Evolutionary conservation across 2,888 invertebrate species (phyloP).

Genomic region (Allygus modestus): DNA sequence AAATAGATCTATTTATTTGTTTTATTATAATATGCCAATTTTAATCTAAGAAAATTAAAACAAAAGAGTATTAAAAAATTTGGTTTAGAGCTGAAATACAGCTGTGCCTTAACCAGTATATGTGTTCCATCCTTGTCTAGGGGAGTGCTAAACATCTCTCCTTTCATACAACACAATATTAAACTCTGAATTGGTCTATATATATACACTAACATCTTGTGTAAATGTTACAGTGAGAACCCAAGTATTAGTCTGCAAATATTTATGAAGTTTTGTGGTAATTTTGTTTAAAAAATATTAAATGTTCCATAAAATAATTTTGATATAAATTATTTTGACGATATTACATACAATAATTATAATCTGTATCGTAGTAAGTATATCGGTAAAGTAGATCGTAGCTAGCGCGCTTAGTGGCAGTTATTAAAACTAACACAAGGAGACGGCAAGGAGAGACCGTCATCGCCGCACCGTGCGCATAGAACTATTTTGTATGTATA

Average conservation of each 20-base stretch:
- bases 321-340: no score
- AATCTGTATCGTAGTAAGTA: not conserved
- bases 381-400: not conserved
- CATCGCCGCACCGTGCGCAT: no score
- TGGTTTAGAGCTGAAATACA: slow-evolving; percentile 73
- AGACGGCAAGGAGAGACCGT: not conserved
- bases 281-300: not conserved
- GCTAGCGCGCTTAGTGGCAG: not conserved
- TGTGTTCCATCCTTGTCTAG: slow-evolving; percentile 97
- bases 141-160: slow-evolving; percentile 98
- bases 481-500: no score
- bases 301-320: no score
- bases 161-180: slow-evolving; percentile 94
- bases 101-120: slow-evolving; percentile 76
- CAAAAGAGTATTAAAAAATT: slow-evolving; percentile 72
- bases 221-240: slow-evolving; percentile 13
- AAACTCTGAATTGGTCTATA: accelerated
- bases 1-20: no score
- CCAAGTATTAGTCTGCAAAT: not conserved
- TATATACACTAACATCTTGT: not conserved
- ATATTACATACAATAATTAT: no score
- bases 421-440: not conserved
- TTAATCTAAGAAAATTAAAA: no score
- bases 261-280: not conserved
- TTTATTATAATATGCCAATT: no score